Percentiles rank a stretch among this genome's conserved stretches.
Evolutionary conservation across 2,888 invertebrate species (phyloP).

Genomic region (Aphodius sticticus): DNA sequence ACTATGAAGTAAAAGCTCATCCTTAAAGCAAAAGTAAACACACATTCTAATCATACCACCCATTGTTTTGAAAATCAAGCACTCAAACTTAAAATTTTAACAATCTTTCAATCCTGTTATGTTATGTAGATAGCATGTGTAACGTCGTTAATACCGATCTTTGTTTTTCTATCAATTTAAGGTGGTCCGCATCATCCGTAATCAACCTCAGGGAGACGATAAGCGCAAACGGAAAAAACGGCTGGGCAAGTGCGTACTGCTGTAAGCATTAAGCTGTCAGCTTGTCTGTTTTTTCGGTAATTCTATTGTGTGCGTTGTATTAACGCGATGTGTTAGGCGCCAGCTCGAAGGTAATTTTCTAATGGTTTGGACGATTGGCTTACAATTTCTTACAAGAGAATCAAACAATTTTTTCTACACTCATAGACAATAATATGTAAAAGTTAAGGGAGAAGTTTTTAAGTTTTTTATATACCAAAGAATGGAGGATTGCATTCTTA

Average conservation of each 20-base stretch:
- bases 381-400: conserved; percentile 24
- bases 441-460: conserved; percentile 17
- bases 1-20: too few species aligned
- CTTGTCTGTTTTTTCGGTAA: conserved; percentile 9
- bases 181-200: conserved; percentile 81
- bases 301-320: conserved; percentile 28
- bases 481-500: neutral
- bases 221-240: conserved; percentile 70
- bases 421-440: conserved; percentile 34
- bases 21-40: too few species aligned
- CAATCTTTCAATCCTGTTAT: too few species aligned
- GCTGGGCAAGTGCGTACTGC: conserved; percentile 37
- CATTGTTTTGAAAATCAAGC: too few species aligned
- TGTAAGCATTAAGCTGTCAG: conserved; percentile 27
- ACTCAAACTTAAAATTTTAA: too few species aligned
- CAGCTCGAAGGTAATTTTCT: conserved; percentile 35
- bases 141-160: conserved; percentile 6
- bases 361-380: conserved; percentile 23
- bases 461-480: conserved; percentile 11
- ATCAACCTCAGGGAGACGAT: conserved; percentile 75
- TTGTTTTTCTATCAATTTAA: conserved; percentile 51
- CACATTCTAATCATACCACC: too few species aligned
- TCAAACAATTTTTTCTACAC: conserved; percentile 23
- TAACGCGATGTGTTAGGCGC: conserved; percentile 12
- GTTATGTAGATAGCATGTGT: too few species aligned